Evolutionary conservation across 2,888 invertebrate species (phyloP).

Genomic region (Taphrorychus bicolor): DNA sequence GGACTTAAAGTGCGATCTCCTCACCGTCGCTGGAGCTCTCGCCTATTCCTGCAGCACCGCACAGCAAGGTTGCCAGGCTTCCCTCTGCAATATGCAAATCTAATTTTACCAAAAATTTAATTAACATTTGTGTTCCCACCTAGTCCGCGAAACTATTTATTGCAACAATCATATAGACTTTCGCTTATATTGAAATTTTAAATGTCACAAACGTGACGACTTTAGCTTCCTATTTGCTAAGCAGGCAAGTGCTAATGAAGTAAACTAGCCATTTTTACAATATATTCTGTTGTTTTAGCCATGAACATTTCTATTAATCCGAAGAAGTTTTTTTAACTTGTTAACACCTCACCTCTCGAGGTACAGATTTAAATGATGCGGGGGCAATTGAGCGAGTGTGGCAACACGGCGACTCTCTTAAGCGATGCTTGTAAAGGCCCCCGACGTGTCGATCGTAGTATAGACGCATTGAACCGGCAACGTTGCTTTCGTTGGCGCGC

Average conservation of each 20-base stretch:
- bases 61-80: constrained; percentile 18
- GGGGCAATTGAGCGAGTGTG: not conserved
- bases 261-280: too few species aligned
- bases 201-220: too few species aligned
- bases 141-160: constrained; percentile 1
- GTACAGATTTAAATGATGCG: not conserved
- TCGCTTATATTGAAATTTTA: too few species aligned
- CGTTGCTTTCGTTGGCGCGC: constrained; percentile 19
- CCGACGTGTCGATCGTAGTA: constrained; percentile 55
- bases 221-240: too few species aligned
- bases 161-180: not conserved
- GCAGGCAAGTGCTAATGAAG: too few species aligned
- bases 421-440: constrained; percentile 38
- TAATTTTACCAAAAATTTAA: not conserved
- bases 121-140: not conserved
- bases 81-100: not conserved
- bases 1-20: constrained; percentile 37
- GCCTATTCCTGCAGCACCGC: constrained; percentile 29
- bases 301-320: not conserved
- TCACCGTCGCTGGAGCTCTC: constrained; percentile 25
- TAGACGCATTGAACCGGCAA: constrained; percentile 48
- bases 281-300: too few species aligned
- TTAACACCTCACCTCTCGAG: too few species aligned
- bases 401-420: constrained; percentile 10
- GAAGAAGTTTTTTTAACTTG: not conserved